A percentile compares a stretch with the other conserved stretches of the same genome.
Evolutionary conservation across 1,140 invertebrate genomes (phyloP).

Genomic region (Armadillidium nasatum): DNA sequence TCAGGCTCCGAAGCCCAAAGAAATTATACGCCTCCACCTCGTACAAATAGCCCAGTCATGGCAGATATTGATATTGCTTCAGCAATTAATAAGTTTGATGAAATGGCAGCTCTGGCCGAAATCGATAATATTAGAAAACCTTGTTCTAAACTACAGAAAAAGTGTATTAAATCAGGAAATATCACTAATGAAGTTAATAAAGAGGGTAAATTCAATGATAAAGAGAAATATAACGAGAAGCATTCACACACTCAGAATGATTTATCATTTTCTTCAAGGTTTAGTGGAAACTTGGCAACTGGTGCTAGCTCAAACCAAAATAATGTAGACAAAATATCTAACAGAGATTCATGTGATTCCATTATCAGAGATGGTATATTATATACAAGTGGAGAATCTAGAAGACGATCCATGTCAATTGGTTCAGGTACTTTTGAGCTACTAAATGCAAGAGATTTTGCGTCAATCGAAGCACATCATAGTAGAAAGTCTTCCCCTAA

Average conservation of each 20-base stretch:
- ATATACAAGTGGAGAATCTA: slow-evolving; percentile 46
- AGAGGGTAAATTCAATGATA: neutral
- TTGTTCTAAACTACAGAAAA: neutral
- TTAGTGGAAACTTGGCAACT: neutral
- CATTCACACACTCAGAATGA: neutral
- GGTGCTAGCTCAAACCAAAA: neutral
- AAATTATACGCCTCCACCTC: slow-evolving; percentile 26
- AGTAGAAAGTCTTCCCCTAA: slow-evolving; percentile 36
- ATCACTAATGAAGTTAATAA: neutral
- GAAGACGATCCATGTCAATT: slow-evolving; percentile 43
- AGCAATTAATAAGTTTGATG: slow-evolving; percentile 43
- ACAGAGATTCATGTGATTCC: neutral
- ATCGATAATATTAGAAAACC: slow-evolving; percentile 32
- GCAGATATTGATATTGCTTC: slow-evolving; percentile 47
- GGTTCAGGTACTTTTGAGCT: slow-evolving; percentile 52
- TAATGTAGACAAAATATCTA: neutral
- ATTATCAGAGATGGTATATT: slow-evolving; percentile 47
- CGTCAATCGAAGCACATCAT: slow-evolving; percentile 52
- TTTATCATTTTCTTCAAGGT: neutral
- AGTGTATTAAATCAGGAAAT: neutral
- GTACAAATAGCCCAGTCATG: slow-evolving; percentile 34
- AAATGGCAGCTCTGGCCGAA: slow-evolving; percentile 43
- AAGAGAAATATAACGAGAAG: no score
- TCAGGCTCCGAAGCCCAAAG: slow-evolving; percentile 43
- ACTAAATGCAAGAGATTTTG: slow-evolving; percentile 54